Evolutionary conservation across 1,140 invertebrate genomes (phyloP).

Genomic region (Meloidogyne exigua): DNA sequence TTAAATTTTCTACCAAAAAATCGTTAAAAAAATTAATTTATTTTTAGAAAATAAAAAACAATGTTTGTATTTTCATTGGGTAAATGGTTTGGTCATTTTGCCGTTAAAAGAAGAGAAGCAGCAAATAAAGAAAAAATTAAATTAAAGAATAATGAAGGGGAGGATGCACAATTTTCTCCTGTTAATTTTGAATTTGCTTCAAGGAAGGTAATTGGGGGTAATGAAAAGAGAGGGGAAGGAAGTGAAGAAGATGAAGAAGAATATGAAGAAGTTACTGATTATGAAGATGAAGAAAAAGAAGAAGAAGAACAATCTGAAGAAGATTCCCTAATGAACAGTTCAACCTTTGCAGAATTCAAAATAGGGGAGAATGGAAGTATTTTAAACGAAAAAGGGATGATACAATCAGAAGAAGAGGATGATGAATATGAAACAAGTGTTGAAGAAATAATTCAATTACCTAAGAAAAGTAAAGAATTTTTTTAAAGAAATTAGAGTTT

Average conservation of each 20-base stretch:
- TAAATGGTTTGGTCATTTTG: conserved; percentile 27
- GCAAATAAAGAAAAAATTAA: neutral
- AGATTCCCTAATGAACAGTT: neutral
- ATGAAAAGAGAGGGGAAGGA: neutral
- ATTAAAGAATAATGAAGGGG: neutral
- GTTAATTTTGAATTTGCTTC: neutral
- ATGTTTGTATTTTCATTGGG: conserved; percentile 24
- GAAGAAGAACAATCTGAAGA: conserved; percentile 6
- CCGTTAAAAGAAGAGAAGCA: neutral
- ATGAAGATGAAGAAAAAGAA: neutral
- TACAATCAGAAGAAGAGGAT: conserved; percentile 5
- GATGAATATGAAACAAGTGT: conserved; percentile 23
- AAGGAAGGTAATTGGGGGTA: neutral
- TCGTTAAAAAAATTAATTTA: neutral
- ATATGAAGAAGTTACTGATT: neutral
- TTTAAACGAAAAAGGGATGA: neutral
- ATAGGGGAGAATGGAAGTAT: conserved; percentile 19
- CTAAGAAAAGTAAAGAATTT: no score
- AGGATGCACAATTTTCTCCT: neutral
- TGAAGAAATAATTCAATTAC: conserved; percentile 14
- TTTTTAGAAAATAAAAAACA: neutral
- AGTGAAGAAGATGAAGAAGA: conserved; percentile 1
- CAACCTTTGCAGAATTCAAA: conserved; percentile 14
- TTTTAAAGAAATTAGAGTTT: no score
- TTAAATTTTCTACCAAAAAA: no score